A percentile compares a stretch with the other conserved stretches of the same genome.
Conservation (phyloP, 2,797 vertebrate genomes). For the Tapera naevia region DNA sequence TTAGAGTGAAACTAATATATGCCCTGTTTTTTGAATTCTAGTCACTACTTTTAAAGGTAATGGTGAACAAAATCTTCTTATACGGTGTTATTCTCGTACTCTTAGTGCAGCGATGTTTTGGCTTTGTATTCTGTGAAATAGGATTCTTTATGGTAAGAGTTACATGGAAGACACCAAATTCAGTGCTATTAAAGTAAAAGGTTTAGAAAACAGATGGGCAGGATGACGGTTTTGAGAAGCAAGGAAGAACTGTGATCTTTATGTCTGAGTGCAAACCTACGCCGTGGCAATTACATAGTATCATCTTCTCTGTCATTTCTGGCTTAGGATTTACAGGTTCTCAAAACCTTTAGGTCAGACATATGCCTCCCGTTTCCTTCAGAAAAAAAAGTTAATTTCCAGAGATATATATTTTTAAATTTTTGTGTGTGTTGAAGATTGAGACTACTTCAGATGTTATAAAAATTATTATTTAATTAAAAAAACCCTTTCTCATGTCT, state of each 20-base stretch:
- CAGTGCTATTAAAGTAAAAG: constrained; percentile 3
- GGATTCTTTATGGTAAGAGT: not conserved
- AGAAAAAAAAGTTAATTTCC: not conserved
- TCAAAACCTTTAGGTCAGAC: not conserved
- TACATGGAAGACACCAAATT: not conserved
- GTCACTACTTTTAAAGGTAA: not conserved
- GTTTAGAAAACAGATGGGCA: constrained; percentile 44
- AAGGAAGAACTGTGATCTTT: constrained; percentile 14
- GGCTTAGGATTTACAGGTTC: not conserved
- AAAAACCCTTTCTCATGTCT: not conserved
- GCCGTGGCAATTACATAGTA: not conserved
- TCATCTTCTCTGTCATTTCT: constrained; percentile 20
- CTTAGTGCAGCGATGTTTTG: not conserved
- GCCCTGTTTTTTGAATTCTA: not conserved
- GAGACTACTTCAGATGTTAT: not conserved
- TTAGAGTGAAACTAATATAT: not conserved
- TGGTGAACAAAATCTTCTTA: not conserved
- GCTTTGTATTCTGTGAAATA: not conserved
- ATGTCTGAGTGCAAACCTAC: constrained; percentile 31
- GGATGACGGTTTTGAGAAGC: constrained; percentile 18
- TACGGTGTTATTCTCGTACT: not conserved
- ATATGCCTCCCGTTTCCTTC: not conserved
- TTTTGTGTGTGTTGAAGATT: not conserved
- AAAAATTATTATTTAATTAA: not conserved
- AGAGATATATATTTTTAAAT: not conserved